phyloP scores from a whole-genome alignment of 1,140 invertebrate genomes.

The Magallana gigas region DNA sequence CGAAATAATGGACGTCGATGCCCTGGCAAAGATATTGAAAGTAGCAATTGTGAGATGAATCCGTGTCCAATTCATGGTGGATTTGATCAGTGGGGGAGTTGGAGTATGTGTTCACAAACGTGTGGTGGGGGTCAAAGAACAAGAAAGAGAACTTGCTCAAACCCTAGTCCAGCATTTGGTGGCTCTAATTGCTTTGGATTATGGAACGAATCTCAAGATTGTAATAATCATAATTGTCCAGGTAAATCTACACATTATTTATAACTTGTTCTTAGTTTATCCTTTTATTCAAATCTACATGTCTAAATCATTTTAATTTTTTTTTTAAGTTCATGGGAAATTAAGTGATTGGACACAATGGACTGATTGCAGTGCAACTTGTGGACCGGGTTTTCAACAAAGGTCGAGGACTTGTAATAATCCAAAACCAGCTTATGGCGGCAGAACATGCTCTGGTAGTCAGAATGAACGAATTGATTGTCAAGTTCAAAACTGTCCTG shows the following conservation, averaged over 20 bases:
- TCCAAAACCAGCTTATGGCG: not conserved
- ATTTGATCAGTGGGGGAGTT: not conserved
- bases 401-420: constrained; percentile 23
- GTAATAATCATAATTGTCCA: constrained; percentile 41
- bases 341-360: constrained; percentile 26
- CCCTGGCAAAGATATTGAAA: not conserved
- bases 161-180: constrained; percentile 62
- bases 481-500: not conserved
- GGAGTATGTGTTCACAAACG: not conserved
- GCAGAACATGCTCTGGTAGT: not conserved
- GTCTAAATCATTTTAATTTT: too few species aligned
- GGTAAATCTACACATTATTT: not conserved
- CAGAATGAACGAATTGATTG: not conserved
- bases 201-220: not conserved
- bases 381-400: not conserved
- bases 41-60: not conserved
- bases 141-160: constrained; percentile 59
- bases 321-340: constrained; percentile 10
- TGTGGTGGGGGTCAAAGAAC: constrained; percentile 58
- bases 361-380: constrained; percentile 7
- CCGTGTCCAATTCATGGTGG: constrained; percentile 7
- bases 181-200: constrained; percentile 62
- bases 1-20: not conserved
- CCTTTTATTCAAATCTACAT: too few species aligned
- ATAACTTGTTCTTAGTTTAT: too few species aligned